Evolutionary conservation across 2,888 invertebrate species (phyloP), one percentile per base, ranked within the genome.

Genomic region (Actias luna): DNA sequence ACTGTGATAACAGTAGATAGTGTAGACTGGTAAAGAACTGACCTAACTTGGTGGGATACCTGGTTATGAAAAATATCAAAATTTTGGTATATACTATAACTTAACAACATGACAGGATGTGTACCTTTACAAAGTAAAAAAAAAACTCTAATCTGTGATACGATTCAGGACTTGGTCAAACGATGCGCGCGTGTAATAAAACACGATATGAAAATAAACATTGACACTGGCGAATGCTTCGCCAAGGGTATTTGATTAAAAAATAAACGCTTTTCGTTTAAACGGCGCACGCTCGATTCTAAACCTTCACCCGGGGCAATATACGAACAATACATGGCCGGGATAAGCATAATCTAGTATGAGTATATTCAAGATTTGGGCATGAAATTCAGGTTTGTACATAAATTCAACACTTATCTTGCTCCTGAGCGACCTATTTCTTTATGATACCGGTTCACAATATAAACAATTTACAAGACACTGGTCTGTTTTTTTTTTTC

Each of bases 391-490:
- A 55, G 55, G 55, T 57, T 57, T 14, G 29, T 18, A 7, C 55
- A 8, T 36, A 22, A 60, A 52, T 50, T 61, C 55, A 39, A 27
- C 29, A 39, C 61, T 57, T 61, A 57, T 61, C 55, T 55, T 29
- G 27, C 61, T 57, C 27, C 39, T 55, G 29, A 55, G 55, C 27
- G 29, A 55, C 55, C 55, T 55, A 55, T n/a, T 29, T 29, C 14
- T 55, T 55, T 55, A 55, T 29, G 16, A 55, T 55, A 55, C 16
- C n/a, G 12, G 25, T 50, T 50, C 16, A n/a, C n/a, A 12, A 52
- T 52, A 52, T 46, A 22, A 22, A 16, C 16, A 1, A 2, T 46
- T 46, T 46, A 12, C 16, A 12, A 0, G 22, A 50, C 22, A 50
- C 22, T 12, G 18, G 10, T 50, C 22, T 14, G 10, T 50, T 50